These are phyloP conservation scores for Oreamnos americanus DNA, from an alignment of 2,113 vertebrate species.

Conservation along the genomic window DNA sequence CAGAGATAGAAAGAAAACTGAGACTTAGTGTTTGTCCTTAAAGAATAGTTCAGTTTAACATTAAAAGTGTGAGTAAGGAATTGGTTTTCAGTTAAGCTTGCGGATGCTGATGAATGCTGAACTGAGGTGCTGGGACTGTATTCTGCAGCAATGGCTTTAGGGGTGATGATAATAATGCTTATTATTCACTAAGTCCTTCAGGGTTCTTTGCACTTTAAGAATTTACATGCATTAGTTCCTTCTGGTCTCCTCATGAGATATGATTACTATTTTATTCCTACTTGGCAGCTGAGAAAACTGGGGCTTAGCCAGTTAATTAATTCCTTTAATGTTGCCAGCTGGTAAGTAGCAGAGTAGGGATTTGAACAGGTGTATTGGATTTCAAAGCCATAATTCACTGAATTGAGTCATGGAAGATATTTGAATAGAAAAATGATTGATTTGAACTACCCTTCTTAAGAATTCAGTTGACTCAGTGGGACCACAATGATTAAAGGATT, in stretches of 20 bases:
- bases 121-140: not conserved
- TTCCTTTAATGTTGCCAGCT: constrained; percentile 11
- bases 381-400: not conserved
- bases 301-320: constrained; percentile 26
- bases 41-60: not conserved
- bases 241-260: not conserved
- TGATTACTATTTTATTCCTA: constrained; percentile 4
- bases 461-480: not conserved
- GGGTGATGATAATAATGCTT: not conserved
- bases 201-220: not conserved
- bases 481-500: not conserved
- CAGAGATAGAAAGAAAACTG: not conserved
- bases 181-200: not conserved
- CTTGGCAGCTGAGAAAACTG: not conserved
- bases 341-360: not conserved
- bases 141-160: not conserved
- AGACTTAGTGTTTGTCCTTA: not conserved
- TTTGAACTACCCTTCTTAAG: not conserved
- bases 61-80: not conserved
- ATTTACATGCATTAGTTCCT: not conserved
- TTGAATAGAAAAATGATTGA: constrained; percentile 1
- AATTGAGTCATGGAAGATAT: not conserved
- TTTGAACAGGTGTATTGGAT: not conserved
- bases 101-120: not conserved
- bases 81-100: not conserved